A percentile compares a stretch with the other conserved stretches of the same genome.
Evolutionary conservation across 2,113 vertebrate genomes (phyloP).

Genomic region (Anguilla rostrata): DNA sequence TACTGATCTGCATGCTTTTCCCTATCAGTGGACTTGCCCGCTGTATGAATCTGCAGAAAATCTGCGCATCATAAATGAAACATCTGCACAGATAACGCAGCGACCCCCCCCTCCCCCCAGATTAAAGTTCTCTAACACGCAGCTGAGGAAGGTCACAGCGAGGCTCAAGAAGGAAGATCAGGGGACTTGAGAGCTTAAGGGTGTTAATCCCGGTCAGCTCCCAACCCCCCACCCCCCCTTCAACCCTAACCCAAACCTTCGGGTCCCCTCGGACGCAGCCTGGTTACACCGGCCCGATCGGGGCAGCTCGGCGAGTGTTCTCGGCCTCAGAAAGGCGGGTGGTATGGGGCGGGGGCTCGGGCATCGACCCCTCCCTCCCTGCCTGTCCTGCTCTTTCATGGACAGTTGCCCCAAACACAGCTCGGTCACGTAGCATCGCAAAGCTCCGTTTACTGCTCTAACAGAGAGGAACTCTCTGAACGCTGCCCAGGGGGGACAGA

Average conservation of each 20-base stretch:
- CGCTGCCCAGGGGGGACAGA: too few relatives aligned
- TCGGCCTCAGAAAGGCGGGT: too few relatives aligned
- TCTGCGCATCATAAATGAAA: background rate
- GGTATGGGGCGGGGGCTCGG: too few relatives aligned
- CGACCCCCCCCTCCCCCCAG: conserved; percentile 13
- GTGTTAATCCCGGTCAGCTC: conserved; percentile 26
- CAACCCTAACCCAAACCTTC: conserved; percentile 30
- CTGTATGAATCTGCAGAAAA: background rate
- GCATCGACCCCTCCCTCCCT: too few relatives aligned
- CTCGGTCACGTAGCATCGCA: too few relatives aligned
- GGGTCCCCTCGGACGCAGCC: background rate
- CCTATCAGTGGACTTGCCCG: background rate
- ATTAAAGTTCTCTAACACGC: conserved; percentile 32
- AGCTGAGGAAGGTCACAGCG: background rate
- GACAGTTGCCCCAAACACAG: too few relatives aligned
- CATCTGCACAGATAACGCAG: background rate
- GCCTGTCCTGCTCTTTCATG: too few relatives aligned
- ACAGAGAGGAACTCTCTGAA: too few relatives aligned
- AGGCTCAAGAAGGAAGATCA: conserved; percentile 29
- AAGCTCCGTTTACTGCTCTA: too few relatives aligned
- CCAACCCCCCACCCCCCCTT: background rate
- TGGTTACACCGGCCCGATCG: conserved; percentile 13
- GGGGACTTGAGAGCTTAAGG: conserved; percentile 26
- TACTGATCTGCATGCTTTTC: background rate
- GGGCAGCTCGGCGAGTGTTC: too few relatives aligned